These are phyloP conservation scores for Mus spicilegus DNA, from an alignment of 2,113 vertebrate genomes.

Conservation along the genomic window DNA sequence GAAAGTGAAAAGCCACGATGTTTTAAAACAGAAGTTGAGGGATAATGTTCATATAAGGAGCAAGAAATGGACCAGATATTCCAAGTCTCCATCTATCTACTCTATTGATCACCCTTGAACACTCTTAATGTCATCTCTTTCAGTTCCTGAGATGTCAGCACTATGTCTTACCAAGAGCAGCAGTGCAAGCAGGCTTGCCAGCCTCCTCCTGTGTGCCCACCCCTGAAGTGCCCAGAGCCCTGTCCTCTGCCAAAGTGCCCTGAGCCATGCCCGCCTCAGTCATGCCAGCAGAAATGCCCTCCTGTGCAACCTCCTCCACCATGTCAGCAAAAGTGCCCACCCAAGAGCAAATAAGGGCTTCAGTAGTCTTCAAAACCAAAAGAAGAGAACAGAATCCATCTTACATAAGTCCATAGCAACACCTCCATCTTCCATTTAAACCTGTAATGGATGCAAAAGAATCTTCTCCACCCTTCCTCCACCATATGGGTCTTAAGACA, in stretches of 20 bases:
- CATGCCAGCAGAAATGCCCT: constrained; percentile 58
- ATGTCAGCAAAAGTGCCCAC: constrained; percentile 60
- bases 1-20: neutral
- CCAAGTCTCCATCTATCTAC: neutral
- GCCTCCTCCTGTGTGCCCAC: neutral
- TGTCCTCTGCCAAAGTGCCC: neutral
- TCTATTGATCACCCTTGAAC: neutral
- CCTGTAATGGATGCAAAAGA: neutral
- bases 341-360: constrained; percentile 56
- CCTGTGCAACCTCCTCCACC: neutral
- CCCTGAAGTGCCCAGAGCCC: no score
- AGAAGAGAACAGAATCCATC: neutral
- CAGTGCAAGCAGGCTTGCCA: neutral
- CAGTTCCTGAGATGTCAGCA: neutral
- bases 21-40: neutral
- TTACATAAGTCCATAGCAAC: rapidly evolving
- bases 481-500: neutral
- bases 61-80: neutral
- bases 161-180: neutral
- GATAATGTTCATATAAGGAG: no score
- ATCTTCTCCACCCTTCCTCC: neutral
- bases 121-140: neutral
- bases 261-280: neutral
- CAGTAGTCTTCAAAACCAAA: neutral
- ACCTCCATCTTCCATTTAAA: neutral